A percentile compares a stretch with the other conserved stretches of the same genome.
Conservation (phyloP, 2,888 invertebrate genomes). For the Tinea semifulvella region DNA sequence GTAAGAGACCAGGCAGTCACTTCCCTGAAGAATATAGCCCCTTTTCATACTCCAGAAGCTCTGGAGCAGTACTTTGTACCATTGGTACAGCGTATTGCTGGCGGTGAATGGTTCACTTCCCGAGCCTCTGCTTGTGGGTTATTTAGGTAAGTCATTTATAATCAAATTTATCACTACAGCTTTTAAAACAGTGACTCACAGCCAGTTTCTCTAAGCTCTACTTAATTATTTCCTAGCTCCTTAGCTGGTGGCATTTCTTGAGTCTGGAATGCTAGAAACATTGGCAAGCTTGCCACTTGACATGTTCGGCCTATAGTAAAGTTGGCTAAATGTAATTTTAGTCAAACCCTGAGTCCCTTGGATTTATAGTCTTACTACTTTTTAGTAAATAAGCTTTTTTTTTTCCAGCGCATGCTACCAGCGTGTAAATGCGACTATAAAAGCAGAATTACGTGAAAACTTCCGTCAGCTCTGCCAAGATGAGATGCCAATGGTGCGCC, state of each 20-base stretch:
- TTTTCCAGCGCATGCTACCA: conserved; percentile 77
- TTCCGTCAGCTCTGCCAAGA: conserved; percentile 97
- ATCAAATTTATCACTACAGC: too few species aligned
- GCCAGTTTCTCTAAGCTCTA: too few species aligned
- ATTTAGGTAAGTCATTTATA: conserved; percentile 55
- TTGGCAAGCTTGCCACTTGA: too few species aligned
- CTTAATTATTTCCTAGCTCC: too few species aligned
- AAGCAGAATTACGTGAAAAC: conserved; percentile 83
- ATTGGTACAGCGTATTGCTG: conserved; percentile 90
- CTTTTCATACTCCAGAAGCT: conserved; percentile 92
- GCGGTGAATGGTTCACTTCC: conserved; percentile 85
- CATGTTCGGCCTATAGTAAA: too few species aligned
- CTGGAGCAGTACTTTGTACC: conserved; percentile 97
- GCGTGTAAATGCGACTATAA: conserved; percentile 72
- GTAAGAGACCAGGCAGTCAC: conserved; percentile 99
- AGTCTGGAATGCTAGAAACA: too few species aligned
- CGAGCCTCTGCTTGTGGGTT: conserved; percentile 57
- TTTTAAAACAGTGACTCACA: too few species aligned
- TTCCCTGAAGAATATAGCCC: conserved; percentile 86
- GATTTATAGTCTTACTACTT: too few species aligned
- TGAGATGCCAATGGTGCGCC: conserved; percentile 99
- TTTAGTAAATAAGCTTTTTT: too few species aligned
- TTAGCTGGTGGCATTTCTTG: too few species aligned
- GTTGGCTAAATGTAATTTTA: too few species aligned
- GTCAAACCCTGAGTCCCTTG: too few species aligned